Base-by-base conservation (phyloP, 2,113 vertebrate genomes). In the Parotia lawesii region DNA sequence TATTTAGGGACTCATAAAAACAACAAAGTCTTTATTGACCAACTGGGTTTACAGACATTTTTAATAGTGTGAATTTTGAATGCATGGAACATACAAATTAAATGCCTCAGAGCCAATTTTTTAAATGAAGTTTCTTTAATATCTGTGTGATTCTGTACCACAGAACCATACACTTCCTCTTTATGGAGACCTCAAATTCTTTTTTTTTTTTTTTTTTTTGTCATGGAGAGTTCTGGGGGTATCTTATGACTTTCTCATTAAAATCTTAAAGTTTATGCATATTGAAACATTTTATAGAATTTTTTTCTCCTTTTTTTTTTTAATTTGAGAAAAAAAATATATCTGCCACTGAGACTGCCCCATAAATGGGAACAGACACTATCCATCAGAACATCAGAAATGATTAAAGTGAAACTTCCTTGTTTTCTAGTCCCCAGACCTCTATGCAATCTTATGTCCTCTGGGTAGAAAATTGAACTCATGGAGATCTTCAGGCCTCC, bases 1-100 rank as follows among this genome's bases (percentile, higher is more conserved):
- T 94, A 95, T 95, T 89, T 95, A 89, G 74, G 44, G 47, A 93
- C 71, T 94, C 42, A 66, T 82, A 85, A 94, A 91, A 91, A 44
- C 77, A 79, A 31, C 40, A 44, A 75, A 89, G 66, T 73, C 66
- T 85, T 92, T 96, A 96, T 82, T 92, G 76, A 94, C 80, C 87
- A 69, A 0, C 57, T 78, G 40, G 21, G 31, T 87, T 96, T 94
- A 78, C 0, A 1, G 61, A 14, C 38, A 45, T 90, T 92, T 95
- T 88, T 95, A 90, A 69, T 66, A 70, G 47, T 56, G 44, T 76
- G 38, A 87, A 58, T 87, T 92, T 77, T 85, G 66, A 94, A 94
- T 74, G 58, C 71, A 37, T 53, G 53, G 58, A 89, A 62, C 42
- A 58, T 73, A 66, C 54, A 54, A 72, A 72, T 65, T 72, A 92